Evolutionary conservation across 2,888 invertebrate genomes (phyloP).

Genomic region (Furcula furcula): DNA sequence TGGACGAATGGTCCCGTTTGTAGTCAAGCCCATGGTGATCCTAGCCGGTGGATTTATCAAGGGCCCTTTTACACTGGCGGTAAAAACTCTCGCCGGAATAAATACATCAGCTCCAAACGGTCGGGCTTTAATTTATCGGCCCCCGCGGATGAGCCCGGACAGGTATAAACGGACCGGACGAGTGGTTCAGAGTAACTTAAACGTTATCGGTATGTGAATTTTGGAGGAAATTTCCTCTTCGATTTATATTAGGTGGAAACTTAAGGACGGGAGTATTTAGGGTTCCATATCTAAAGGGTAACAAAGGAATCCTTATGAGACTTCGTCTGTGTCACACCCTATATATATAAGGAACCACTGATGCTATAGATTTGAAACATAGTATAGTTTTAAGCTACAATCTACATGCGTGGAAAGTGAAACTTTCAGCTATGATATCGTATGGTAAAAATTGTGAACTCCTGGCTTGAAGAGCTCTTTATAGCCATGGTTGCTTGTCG

Average conservation of each 20-base stretch:
- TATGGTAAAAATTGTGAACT: no score
- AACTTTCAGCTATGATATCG: no score
- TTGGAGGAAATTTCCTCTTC: slow-evolving; percentile 7
- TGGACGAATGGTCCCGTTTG: not conserved
- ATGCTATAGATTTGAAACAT: no score
- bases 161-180: slow-evolving; percentile 28
- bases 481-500: no score
- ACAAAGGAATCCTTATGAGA: no score
- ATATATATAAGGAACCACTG: no score
- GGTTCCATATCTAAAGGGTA: no score
- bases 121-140: slow-evolving; percentile 42
- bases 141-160: slow-evolving; percentile 36
- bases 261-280: not conserved
- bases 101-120: slow-evolving; percentile 36
- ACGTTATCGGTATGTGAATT: slow-evolving; percentile 28
- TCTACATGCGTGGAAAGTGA: no score
- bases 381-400: no score
- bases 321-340: no score
- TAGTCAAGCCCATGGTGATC: slow-evolving; percentile 8
- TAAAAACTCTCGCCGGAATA: slow-evolving; percentile 45
- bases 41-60: slow-evolving; percentile 46
- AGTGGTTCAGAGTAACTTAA: slow-evolving; percentile 13
- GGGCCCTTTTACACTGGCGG: slow-evolving; percentile 40
- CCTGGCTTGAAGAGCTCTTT: no score
- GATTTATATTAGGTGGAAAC: not conserved